phyloP scores from a whole-genome alignment of 2,113 vertebrate species.

The Copsychus sechellarum region DNA sequence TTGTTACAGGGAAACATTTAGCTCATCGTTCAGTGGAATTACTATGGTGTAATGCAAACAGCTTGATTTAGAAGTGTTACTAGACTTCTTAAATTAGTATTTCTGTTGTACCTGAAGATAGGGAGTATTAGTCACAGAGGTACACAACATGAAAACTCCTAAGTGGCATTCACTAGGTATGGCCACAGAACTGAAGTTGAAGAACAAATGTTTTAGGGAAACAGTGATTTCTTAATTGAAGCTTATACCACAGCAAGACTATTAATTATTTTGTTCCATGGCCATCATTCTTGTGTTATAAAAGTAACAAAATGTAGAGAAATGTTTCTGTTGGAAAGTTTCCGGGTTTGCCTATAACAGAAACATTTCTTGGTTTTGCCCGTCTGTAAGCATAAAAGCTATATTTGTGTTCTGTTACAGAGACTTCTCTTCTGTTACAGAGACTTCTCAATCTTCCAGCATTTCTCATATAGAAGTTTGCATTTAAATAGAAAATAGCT shows the following conservation, averaged over 20 bases:
- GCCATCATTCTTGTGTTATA: background rate
- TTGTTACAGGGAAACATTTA: background rate
- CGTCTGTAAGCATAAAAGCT: background rate
- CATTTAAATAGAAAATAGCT: background rate
- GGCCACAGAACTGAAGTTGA: background rate
- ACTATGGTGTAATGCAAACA: background rate
- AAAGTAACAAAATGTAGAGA: background rate
- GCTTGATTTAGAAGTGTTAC: background rate
- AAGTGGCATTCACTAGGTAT: background rate
- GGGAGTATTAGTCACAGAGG: background rate
- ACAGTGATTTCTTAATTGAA: background rate
- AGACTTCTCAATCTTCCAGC: background rate
- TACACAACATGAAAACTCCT: background rate
- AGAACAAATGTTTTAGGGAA: background rate
- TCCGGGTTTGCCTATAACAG: background rate
- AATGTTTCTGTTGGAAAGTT: background rate
- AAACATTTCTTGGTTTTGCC: background rate
- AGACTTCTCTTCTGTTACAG: background rate
- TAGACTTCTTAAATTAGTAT: background rate
- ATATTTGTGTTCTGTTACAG: background rate
- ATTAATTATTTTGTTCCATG: background rate
- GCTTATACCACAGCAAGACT: background rate
- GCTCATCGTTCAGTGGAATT: background rate
- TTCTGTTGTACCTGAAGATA: background rate
- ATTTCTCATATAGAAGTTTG: background rate